A percentile compares a stretch with the other conserved stretches of the same genome.
Conservation (phyloP, 2,888 invertebrate species). For the Hyposoter dolosus region DNA sequence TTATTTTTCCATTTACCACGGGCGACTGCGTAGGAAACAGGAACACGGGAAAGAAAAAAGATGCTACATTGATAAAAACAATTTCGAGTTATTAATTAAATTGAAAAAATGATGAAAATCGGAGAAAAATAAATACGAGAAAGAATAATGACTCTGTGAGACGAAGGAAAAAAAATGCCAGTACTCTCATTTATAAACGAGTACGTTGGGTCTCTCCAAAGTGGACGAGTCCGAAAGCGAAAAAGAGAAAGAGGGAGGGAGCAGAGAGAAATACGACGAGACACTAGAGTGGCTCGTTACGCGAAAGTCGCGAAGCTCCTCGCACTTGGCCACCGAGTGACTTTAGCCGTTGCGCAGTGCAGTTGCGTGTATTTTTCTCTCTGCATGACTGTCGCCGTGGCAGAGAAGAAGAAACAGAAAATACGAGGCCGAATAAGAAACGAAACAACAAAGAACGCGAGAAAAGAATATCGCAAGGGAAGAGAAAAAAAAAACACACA, state of each 20-base stretch:
- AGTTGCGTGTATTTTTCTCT: background rate
- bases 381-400: background rate
- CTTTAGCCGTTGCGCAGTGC: conserved; percentile 13
- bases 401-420: background rate
- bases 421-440: background rate
- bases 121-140: background rate
- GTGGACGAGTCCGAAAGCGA: background rate
- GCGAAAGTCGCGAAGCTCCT: conserved; percentile 48
- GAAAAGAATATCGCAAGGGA: background rate
- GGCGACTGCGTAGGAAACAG: background rate
- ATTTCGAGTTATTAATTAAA: background rate
- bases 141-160: background rate
- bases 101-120: background rate
- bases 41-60: background rate
- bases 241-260: conserved; percentile 15
- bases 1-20: conserved; percentile 61
- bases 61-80: background rate
- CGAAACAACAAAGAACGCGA: background rate
- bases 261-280: conserved; percentile 24
- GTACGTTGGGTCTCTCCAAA: background rate
- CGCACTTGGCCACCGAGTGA: conserved; percentile 47
- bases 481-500: background rate
- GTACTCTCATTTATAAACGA: background rate
- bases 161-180: background rate
- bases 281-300: conserved; percentile 59